Conservation (phyloP, 1,140 invertebrate genomes). For the Coenobita brevimanus region DNA sequence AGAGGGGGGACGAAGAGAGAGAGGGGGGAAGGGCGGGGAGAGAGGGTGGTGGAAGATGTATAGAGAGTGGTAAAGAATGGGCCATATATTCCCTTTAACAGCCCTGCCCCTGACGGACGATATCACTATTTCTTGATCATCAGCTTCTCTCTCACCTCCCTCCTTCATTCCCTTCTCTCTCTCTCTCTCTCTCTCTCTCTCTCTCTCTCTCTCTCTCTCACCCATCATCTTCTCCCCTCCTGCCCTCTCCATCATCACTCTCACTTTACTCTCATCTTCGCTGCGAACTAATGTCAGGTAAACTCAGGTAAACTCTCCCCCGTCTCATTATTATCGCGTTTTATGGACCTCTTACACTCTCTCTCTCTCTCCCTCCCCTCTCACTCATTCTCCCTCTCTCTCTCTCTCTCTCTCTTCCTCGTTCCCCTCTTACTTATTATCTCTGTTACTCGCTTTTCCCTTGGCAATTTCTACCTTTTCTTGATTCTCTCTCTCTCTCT, state of each 20-base stretch:
- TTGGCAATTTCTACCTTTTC: not conserved
- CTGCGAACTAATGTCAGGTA: no score
- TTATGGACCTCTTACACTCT: no score
- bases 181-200: not conserved
- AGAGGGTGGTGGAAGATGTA: not conserved
- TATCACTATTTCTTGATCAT: not conserved
- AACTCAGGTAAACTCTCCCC: no score
- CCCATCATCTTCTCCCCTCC: not conserved
- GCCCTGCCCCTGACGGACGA: not conserved
- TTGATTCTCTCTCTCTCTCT: not conserved
- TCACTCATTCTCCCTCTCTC: no score
- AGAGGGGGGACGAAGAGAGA: not conserved
- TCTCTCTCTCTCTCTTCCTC: not conserved
- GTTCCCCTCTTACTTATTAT: not conserved
- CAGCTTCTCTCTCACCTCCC: not conserved
- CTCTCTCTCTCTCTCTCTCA: not conserved
- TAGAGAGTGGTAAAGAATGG: not conserved
- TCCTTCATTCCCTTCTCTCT: not conserved
- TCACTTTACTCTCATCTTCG: no score
- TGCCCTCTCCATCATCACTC: not conserved
- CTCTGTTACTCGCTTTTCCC: no score
- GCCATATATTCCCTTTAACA: not conserved
- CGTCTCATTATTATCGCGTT: not conserved
- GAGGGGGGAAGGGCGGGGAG: not conserved
- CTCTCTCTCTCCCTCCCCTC: constrained; percentile 9